Evolutionary conservation across 2,797 vertebrate genomes (phyloP).

Genomic region (Tinamus major): DNA sequence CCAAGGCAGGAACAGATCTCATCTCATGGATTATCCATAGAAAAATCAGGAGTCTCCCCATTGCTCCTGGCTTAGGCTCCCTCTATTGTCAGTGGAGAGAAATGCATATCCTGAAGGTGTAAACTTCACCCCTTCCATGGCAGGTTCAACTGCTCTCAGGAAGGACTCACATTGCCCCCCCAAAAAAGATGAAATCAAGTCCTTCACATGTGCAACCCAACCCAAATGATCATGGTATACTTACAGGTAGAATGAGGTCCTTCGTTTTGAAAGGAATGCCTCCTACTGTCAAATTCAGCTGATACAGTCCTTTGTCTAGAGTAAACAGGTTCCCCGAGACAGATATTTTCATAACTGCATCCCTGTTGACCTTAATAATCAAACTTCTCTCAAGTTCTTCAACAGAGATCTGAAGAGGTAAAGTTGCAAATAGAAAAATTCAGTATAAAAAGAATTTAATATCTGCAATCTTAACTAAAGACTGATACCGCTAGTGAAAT

Average conservation of each 20-base stretch:
- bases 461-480: background rate
- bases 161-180: background rate
- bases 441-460: background rate
- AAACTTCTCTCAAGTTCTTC: slow-evolving; percentile 93
- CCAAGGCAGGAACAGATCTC: background rate
- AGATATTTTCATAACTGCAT: slow-evolving; percentile 97
- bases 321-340: slow-evolving; percentile 93
- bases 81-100: background rate
- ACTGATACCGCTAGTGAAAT: background rate
- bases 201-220: background rate
- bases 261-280: slow-evolving; percentile 92
- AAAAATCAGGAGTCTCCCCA: background rate
- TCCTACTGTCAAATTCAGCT: slow-evolving; percentile 95
- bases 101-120: background rate
- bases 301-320: slow-evolving; percentile 89
- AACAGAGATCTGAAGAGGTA: slow-evolving; percentile 89
- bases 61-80: background rate
- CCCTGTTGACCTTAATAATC: slow-evolving; percentile 93
- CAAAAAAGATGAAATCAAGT: slow-evolving; percentile 4
- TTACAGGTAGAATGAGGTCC: slow-evolving; percentile 89
- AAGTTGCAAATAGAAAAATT: background rate
- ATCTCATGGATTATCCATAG: background rate
- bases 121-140: background rate
- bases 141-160: background rate
- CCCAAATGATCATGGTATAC: background rate